A percentile compares a stretch with the other conserved stretches of the same genome.
phyloP scores from a whole-genome alignment of 2,113 vertebrate species.

The Semnornis frantzii region DNA sequence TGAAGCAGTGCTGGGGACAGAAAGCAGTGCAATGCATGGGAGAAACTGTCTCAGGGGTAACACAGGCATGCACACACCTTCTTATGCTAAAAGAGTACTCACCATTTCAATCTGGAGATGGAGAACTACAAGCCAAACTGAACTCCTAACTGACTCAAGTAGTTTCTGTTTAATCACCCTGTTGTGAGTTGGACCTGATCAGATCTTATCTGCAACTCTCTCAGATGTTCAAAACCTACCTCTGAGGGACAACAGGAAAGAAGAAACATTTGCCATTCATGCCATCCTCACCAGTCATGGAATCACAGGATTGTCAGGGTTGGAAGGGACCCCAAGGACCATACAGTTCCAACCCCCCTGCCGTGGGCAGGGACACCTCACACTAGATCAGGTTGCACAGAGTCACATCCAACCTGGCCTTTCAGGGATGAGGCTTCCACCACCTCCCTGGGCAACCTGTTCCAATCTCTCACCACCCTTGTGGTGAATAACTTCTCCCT shows the following conservation, averaged over 20 bases:
- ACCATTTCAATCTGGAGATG: not conserved
- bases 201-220: not conserved
- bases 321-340: too few relatives aligned
- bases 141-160: not conserved
- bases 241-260: not conserved
- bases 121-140: not conserved
- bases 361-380: too few relatives aligned
- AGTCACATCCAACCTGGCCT: too few relatives aligned
- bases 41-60: not conserved
- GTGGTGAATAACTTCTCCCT: too few relatives aligned
- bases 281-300: not conserved
- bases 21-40: not conserved
- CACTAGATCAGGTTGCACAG: too few relatives aligned
- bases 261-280: accelerated
- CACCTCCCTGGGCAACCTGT: too few relatives aligned
- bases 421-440: too few relatives aligned
- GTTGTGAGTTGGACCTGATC: not conserved
- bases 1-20: not conserved
- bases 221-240: not conserved
- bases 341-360: too few relatives aligned
- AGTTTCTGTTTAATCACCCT: not conserved
- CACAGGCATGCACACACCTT: accelerated
- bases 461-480: too few relatives aligned
- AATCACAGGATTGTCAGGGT: too few relatives aligned
- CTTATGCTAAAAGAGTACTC: not conserved